Base-by-base conservation (phyloP, 1,140 invertebrate species). In the Danaus melanippus region DNA sequence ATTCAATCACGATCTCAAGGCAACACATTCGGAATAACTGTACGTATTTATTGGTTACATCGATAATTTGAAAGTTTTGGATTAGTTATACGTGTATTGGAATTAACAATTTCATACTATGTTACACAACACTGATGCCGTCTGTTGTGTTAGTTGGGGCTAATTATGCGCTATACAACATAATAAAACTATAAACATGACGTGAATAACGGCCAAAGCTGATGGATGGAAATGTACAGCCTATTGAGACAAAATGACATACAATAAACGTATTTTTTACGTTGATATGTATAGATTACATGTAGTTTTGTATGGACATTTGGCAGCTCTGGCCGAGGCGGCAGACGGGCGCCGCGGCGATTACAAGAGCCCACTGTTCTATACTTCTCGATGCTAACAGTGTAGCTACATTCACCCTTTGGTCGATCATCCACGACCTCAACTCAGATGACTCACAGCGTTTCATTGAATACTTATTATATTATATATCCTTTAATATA, bases 341-440 rank as follows among this genome's bases (percentile, higher is more conserved):
- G 53, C 74, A 70, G 60, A 71, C 59, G 40, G 79, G 71, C 76
- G 74, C 74, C 76, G 17, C 12, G 49, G 39, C 52, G 58, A 59
- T 62, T 63, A 83, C 72, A 83, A 81, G 68, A 69, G 66, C 55
- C 61, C 62, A 56, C 75, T 83, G 78, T 83, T 79, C 66, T 60
- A 60, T 56, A 56, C 64, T 59, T 58, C 62, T 64, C 58, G 58
- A 73, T 67, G 59, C 64, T 60, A 69, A 60, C 61, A 61, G 50
- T 45, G 48, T 45, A 17, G 56, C 47, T 47, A 42, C 53, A 58
- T 55, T 63, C 44, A 57, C 56, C 57, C 58, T 54, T 59, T 53
- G 67, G 53, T 67, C 63, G 62, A 73, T 69, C 66, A 69, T 73
- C 64, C 68, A 63, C 60, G 53, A 62, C 58, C 59, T 66, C 49